Evolutionary conservation across 2,113 vertebrate species (phyloP), one percentile per base, ranked within the genome.

Genomic region (Dascyllus trimaculatus): DNA sequence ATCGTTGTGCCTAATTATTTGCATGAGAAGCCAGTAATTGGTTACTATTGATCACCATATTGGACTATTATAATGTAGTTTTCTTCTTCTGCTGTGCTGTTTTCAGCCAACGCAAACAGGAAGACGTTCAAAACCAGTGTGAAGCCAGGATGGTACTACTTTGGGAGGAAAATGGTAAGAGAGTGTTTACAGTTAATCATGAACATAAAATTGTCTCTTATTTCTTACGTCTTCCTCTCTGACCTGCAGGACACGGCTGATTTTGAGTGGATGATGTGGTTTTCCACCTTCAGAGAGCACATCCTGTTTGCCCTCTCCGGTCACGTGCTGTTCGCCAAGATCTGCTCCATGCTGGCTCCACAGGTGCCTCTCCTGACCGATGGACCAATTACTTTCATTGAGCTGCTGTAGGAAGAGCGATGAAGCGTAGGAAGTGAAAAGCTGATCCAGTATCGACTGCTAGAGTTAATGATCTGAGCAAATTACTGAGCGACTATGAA

Each of bases 241-340:
- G 13, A 1, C 56, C 77, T 72, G 0, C 90, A 99, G 98, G 98
- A 99, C 0, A 91, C 94, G 0, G 96, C 97, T 0, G 98, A 99
- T 80, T 95, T 97, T 0, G 98, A 99, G 86, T 99, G 98, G 98
- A 92, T 96, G 87, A 99, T 99, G 98, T 99, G 98, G 98, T 98
- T 99, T 88, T 96, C 95, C 62, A 97, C 95, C 0, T 98, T 97
- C 93, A 95, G 96, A 52, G 95, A 95, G 1, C 43, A 97, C 93
- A 99, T 99, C 87, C 17, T 99, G 75, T 99, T 99, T 0, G 96
- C 96, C 10, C 95, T 99, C 43, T 96, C 96, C 0, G 98, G 98
- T 11, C 98, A 99, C 0, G 93, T 99, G 69, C 94, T 99, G 49
- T 99, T 99, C 0, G 97, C 93, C 76, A 99, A 99, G 92, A 93